phyloP scores from a whole-genome alignment of 2,888 invertebrate species.

The Micropterix aruncella region DNA sequence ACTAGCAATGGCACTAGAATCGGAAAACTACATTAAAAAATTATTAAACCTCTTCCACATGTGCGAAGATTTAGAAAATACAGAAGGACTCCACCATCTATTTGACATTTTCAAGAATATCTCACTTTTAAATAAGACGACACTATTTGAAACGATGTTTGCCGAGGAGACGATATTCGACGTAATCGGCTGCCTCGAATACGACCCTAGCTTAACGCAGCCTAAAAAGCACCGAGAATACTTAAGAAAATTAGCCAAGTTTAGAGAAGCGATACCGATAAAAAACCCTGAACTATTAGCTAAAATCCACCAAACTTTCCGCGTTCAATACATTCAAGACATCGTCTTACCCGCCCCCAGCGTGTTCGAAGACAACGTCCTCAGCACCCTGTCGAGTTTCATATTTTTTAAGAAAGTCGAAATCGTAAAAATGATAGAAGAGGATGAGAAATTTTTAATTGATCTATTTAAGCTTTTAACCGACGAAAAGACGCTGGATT shows the following conservation, averaged over 20 bases:
- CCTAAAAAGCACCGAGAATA: slow-evolving; percentile 94
- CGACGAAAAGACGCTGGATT: slow-evolving; percentile 72
- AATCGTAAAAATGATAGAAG: slow-evolving; percentile 95
- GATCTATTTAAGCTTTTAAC: slow-evolving; percentile 90
- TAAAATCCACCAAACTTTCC: slow-evolving; percentile 99
- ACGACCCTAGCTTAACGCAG: slow-evolving; percentile 78
- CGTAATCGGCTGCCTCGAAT: slow-evolving; percentile 96
- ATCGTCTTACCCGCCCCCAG: slow-evolving; percentile 97
- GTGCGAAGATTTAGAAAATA: slow-evolving; percentile 94
- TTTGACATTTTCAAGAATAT: slow-evolving; percentile 98
- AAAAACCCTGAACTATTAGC: slow-evolving; percentile 86
- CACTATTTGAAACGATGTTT: slow-evolving; percentile 95
- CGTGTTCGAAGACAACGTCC: slow-evolving; percentile 97
- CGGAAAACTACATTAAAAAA: slow-evolving; percentile 91
- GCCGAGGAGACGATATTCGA: slow-evolving; percentile 93
- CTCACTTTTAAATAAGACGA: slow-evolving; percentile 95
- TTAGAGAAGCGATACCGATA: slow-evolving; percentile 89
- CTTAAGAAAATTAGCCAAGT: slow-evolving; percentile 81
- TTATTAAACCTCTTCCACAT: slow-evolving; percentile 89
- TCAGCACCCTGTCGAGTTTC: slow-evolving; percentile 94
- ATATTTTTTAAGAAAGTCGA: slow-evolving; percentile 99
- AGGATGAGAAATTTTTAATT: slow-evolving; percentile 92
- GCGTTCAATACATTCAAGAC: slow-evolving; percentile 98
- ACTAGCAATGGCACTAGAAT: slow-evolving; percentile 83
- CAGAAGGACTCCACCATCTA: slow-evolving; percentile 86